phyloP scores from a whole-genome alignment of 2,888 invertebrate genomes.

The Platycheirus albimanus region DNA sequence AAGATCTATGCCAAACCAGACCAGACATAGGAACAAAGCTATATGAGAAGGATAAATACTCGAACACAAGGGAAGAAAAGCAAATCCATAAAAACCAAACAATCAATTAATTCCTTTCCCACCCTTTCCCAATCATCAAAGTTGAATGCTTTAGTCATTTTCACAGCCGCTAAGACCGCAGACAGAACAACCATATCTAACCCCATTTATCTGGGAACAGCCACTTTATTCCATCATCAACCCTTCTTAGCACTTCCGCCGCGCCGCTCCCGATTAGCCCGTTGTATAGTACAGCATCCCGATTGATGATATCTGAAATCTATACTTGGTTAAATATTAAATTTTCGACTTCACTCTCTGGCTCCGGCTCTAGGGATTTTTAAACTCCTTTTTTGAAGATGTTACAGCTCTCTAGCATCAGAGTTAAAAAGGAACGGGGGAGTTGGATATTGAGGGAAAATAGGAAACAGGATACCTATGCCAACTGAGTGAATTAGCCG shows the following conservation, averaged over 20 bases:
- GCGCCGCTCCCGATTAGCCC: neutral
- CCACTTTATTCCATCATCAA: constrained; percentile 37
- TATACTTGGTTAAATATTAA: constrained; percentile 65
- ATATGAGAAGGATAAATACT: neutral
- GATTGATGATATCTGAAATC: constrained; percentile 67
- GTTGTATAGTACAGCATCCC: neutral
- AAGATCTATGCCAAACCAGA: constrained; percentile 19
- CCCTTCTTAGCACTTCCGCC: constrained; percentile 21
- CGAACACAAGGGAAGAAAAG: constrained; percentile 2
- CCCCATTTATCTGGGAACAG: constrained; percentile 17
- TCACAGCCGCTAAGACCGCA: constrained; percentile 44
- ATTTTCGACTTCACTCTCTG: constrained; percentile 47
- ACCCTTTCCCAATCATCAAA: too few relatives aligned
- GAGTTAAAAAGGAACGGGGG: too few relatives aligned
- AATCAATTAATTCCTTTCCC: constrained; percentile 60
- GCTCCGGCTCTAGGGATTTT: constrained; percentile 40
- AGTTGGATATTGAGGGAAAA: neutral
- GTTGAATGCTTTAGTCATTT: constrained; percentile 36
- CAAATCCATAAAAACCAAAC: constrained; percentile 25
- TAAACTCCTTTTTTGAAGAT: neutral
- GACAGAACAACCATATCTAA: constrained; percentile 50
- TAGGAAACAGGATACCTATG: constrained; percentile 33
- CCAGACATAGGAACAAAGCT: too few relatives aligned
- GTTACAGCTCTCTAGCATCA: too few relatives aligned
- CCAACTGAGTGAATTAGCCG: constrained; percentile 62